Evolutionary conservation across 1,140 invertebrate species (phyloP), one percentile per base, ranked within the genome.

Genomic region (Pseudomyrmex pallidus): DNA sequence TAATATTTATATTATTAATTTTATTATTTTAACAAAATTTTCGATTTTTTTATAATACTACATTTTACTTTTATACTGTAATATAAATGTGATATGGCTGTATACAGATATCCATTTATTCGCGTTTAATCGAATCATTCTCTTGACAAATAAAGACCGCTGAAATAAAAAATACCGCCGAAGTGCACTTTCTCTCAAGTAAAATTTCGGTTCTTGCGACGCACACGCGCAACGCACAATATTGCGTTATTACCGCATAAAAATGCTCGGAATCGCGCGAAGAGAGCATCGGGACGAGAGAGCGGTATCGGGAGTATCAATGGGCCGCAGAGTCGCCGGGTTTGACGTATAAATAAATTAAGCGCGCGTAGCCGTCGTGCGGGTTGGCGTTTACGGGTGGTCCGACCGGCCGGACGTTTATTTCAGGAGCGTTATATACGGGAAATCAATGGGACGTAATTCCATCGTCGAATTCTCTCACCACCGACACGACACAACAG

Each of bases 391-490:
- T 74, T 62, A 80, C 67, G 67, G 61, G 66, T 64, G 64, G 74
- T 48, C 61, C 25, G 66, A n/a, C 54, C 15, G 66, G 35, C 48
- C 64, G 74, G 83, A 84, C 52, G 74, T 84, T 84, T 83, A 54
- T 82, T 82, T 82, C 70, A 82, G 72, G 78, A 82, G 70, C 63
- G 63, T 84, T 84, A 67, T 48, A 50, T 52, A 22, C 57, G 66
- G 72, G 70, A 66, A 83, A 87, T 77, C 66, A 83, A 87, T 76
- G 72, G 64, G 20, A 76, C 64, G 85, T 74, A 84, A 87, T 87
- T 87, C 82, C 82, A 87, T 84, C 74, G 85, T 50, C 62, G 82
- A 87, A 70, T 74, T 52, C 56, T 76, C 73, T 63, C 25, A 70
- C 57, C 78, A 64, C 46, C 48, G 35, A 35, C n/a, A 8, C n/a